These are phyloP conservation scores for Calliopsis andreniformis DNA, from an alignment of 1,140 invertebrate species.

Conservation along the genomic window DNA sequence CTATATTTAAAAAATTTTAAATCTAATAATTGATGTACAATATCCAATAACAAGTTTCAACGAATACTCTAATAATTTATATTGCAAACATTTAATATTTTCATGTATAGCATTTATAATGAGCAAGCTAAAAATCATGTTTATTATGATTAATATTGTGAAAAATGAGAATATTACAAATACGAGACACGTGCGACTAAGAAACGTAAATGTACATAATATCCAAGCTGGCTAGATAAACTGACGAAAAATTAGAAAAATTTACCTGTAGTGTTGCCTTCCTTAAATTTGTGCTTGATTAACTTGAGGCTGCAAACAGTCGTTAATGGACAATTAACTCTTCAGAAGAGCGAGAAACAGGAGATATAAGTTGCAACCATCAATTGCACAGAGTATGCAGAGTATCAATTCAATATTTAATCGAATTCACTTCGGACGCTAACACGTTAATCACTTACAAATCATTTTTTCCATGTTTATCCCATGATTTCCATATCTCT, in stretches of 20 bases:
- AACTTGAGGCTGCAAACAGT: constrained; percentile 81
- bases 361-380: constrained; percentile 73
- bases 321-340: constrained; percentile 79
- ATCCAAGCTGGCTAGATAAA: constrained; percentile 10
- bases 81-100: not conserved
- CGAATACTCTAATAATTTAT: too few relatives aligned
- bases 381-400: constrained; percentile 67
- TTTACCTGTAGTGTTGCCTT: constrained; percentile 78
- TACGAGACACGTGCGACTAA: too few relatives aligned
- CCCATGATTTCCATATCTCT: constrained; percentile 86
- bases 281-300: constrained; percentile 80
- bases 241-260: not conserved
- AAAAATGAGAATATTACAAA: not conserved
- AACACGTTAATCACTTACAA: constrained; percentile 83
- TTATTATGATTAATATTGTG: not conserved
- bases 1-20: too few relatives aligned
- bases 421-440: constrained; percentile 69
- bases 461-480: constrained; percentile 85
- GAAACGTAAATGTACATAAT: not conserved
- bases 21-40: too few relatives aligned
- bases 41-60: too few relatives aligned
- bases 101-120: not conserved
- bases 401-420: constrained; percentile 72
- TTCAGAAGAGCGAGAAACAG: constrained; percentile 73
- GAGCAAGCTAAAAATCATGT: not conserved